These are phyloP conservation scores for Hoplodrina blanda DNA, from an alignment of 2,888 invertebrate genomes.

Conservation along the genomic window DNA sequence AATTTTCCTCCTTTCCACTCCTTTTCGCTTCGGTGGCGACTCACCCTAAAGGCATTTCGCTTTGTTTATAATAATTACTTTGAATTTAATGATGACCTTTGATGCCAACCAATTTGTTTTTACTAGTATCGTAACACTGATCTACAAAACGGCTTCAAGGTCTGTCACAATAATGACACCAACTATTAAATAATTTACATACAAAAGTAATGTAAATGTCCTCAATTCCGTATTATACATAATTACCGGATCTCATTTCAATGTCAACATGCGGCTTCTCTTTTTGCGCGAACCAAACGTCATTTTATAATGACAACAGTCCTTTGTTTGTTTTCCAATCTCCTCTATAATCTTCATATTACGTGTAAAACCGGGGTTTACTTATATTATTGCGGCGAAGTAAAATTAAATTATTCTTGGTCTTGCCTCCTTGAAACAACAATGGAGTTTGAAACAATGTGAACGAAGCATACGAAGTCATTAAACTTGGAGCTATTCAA, in stretches of 20 bases:
- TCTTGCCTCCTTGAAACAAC: slow-evolving; percentile 60
- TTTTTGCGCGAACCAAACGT: slow-evolving; percentile 39
- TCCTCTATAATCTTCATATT: slow-evolving; percentile 55
- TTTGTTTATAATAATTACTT: neutral
- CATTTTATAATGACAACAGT: slow-evolving; percentile 37
- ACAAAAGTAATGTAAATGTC: slow-evolving; percentile 35
- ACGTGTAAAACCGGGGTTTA: slow-evolving; percentile 42
- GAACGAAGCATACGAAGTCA: slow-evolving; percentile 52
- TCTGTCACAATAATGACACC: slow-evolving; percentile 24
- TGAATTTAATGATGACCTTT: neutral
- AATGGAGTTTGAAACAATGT: slow-evolving; percentile 65
- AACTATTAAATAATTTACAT: slow-evolving; percentile 36
- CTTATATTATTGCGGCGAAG: slow-evolving; percentile 46
- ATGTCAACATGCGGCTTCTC: slow-evolving; percentile 46
- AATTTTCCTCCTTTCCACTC: too few species aligned
- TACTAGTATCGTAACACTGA: neutral
- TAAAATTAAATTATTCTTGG: slow-evolving; percentile 60
- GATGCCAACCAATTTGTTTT: neutral
- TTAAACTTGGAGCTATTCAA: slow-evolving; percentile 64
- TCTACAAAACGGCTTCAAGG: slow-evolving; percentile 10
- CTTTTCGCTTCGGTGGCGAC: too few species aligned
- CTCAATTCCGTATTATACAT: slow-evolving; percentile 36
- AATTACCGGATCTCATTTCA: slow-evolving; percentile 48
- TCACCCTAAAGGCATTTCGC: too few species aligned
- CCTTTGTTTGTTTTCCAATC: slow-evolving; percentile 65